Evolutionary conservation across 2,888 invertebrate genomes (phyloP).

Genomic region (Trichacis sp.): DNA sequence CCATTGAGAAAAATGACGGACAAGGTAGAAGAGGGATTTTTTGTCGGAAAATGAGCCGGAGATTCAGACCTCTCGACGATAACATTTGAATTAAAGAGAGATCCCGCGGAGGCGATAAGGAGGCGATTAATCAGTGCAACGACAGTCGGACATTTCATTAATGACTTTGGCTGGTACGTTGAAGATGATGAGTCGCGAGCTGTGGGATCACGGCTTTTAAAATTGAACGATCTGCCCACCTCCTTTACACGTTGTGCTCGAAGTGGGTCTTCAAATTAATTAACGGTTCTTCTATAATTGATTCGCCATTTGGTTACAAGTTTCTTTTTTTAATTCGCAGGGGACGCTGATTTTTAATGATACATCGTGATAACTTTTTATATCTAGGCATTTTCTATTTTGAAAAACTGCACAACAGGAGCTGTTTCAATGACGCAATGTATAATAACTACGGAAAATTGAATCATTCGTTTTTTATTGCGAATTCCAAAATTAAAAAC

Average conservation of each 20-base stretch:
- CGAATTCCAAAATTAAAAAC: background rate
- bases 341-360: background rate
- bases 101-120: constrained; percentile 57
- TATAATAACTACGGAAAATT: too few species aligned
- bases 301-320: constrained; percentile 8
- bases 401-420: too few species aligned
- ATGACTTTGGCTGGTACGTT: constrained; percentile 47
- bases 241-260: constrained; percentile 23
- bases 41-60: background rate
- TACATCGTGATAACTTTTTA: too few species aligned
- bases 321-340: constrained; percentile 11
- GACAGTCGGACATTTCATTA: constrained; percentile 63
- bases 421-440: too few species aligned
- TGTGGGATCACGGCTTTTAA: constrained; percentile 38
- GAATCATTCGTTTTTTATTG: too few species aligned
- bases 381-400: too few species aligned
- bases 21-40: too few species aligned
- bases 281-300: constrained; percentile 32
- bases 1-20: background rate
- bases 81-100: constrained; percentile 63
- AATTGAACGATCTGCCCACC: constrained; percentile 32
- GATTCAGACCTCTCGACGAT: constrained; percentile 48
- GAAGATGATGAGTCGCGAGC: constrained; percentile 45
- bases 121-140: constrained; percentile 61
- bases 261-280: constrained; percentile 42